Base-by-base conservation (phyloP, 2,888 invertebrate species). In the Baronia brevicornis region DNA sequence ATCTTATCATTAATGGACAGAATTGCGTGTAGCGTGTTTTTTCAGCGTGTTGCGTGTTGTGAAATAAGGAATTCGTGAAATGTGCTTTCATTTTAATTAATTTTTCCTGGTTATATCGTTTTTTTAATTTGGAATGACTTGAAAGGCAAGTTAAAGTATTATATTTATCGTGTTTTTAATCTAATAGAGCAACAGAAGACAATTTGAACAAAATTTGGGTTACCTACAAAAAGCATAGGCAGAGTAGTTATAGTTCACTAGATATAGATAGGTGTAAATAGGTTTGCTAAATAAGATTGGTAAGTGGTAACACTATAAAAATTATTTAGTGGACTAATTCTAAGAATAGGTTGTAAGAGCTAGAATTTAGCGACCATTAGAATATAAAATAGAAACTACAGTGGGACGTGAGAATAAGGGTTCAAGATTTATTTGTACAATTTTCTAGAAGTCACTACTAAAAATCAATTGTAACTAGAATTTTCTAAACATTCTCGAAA, bases 341-440 rank as follows among this genome's bases (percentile, higher is more conserved):
- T 40, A 40, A 34, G 28, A 39, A 29, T 29, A 37, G 28, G 28
- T 32, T 28, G 28, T 22, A 27, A 27, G 27, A 36, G 36, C 43
- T 46, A 48, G 31, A 39, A 28, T 36, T 28, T 43, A 60, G 51
- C 54, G 54, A 50, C 48, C 53, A 48, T 55, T 46, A 56, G 62
- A 54, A 54, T 43, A 59, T 65, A 72, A 50, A 53, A 56, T 58
- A 65, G 54, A 54, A 41, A 57, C 78, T 80, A 79, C 64, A 47
- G 63, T 67, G 70, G 80, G 80, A 82, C 80, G 80, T 78, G 79
- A 79, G 73, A 70, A 73, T 70, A 79, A 80, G 80, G 79, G 80
- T 61, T 75, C 62, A 54, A 69, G 59, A 65, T 51, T 65, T 44
- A 63, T 73, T 77, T 77, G 61, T 75, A 78, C 77, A 79, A 61